Percentiles rank a stretch among this genome's conserved stretches.
Evolutionary conservation across 2,888 invertebrate species (phyloP).

Genomic region (Aleiodes leptofemur): DNA sequence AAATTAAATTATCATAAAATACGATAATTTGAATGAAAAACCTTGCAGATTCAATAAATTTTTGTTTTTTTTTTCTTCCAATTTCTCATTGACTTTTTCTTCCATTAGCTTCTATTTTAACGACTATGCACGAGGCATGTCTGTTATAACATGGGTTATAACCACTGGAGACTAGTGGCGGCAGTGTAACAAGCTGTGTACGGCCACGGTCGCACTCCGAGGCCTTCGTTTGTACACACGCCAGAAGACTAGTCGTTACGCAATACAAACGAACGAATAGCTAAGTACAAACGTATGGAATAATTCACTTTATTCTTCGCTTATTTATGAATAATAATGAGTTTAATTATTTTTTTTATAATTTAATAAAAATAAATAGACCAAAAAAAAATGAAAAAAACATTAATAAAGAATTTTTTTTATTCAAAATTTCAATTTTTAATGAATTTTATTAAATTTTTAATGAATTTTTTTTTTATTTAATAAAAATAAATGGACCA

Average conservation of each 20-base stretch:
- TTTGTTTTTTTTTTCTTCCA: no score
- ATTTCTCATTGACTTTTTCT: neutral
- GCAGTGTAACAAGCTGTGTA: slow-evolving; percentile 28
- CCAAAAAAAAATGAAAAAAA: no score
- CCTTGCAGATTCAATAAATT: neutral
- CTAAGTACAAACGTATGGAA: slow-evolving; percentile 8
- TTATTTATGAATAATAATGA: no score
- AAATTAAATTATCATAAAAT: neutral
- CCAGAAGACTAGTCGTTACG: slow-evolving; percentile 31
- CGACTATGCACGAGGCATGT: neutral
- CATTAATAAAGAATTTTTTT: no score
- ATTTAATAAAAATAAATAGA: no score
- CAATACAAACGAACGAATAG: slow-evolving; percentile 33
- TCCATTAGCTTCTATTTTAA: neutral
- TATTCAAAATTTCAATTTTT: no score
- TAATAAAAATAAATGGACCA: no score
- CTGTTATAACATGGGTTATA: slow-evolving; percentile 26
- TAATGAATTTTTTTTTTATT: no score
- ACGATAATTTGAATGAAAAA: neutral
- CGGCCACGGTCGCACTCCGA: slow-evolving; percentile 63
- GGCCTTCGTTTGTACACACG: slow-evolving; percentile 59
- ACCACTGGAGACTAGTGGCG: slow-evolving; percentile 34
- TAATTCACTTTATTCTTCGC: neutral
- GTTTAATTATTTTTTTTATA: no score
- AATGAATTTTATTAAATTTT: no score